Evolutionary conservation across 2,888 invertebrate genomes (phyloP), one percentile per base, ranked within the genome.

Genomic region (Pyrrhia umbra): DNA sequence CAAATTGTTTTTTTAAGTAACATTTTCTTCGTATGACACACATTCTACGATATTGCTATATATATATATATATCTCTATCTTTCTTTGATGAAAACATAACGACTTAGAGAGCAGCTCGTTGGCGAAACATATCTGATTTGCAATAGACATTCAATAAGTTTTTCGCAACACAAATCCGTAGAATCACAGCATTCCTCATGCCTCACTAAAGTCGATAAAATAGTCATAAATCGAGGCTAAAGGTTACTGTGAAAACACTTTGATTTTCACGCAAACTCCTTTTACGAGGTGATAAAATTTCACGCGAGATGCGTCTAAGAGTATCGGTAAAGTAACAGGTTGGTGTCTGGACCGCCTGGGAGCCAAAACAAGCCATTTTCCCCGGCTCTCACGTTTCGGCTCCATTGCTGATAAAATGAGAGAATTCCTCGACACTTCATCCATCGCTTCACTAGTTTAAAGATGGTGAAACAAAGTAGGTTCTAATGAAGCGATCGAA

Each of bases 271-370:
- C 69, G 67, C 60, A 68, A 70, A 55, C 56, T 70, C 61, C 15
- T 51, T 79, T 79, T 79, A 78, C 65, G 78, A 78, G 69, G 69
- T 63, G 73, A 78, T 78, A 79, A 74, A 79, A 78, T 68, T 77
- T 62, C 68, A 55, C 68, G 62, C 49, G 57, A 67, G 60, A 68
- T 77, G 43, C 56, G 55, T 69, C 34, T 34, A n/a, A 63, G 68
- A 70, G 52, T 56, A 69, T 68, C 68, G 64, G 60, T 13, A 56
- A 59, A 49, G 74, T 80, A 78, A 78, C 78, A 78, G 80, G 80
- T 79, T 64, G 73, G 39, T 43, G 39, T 49, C 56, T 61, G 23
- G 37, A 67, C 37, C 42, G 40, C 43, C 57, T 62, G 25, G 40
- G 61, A 51, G 25, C 42, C 25, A 58, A 62, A 75, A 60, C 64